A percentile compares a stretch with the other conserved stretches of the same genome.
Conservation (phyloP, 2,113 vertebrate species). For the Pelodiscus sinensis region DNA sequence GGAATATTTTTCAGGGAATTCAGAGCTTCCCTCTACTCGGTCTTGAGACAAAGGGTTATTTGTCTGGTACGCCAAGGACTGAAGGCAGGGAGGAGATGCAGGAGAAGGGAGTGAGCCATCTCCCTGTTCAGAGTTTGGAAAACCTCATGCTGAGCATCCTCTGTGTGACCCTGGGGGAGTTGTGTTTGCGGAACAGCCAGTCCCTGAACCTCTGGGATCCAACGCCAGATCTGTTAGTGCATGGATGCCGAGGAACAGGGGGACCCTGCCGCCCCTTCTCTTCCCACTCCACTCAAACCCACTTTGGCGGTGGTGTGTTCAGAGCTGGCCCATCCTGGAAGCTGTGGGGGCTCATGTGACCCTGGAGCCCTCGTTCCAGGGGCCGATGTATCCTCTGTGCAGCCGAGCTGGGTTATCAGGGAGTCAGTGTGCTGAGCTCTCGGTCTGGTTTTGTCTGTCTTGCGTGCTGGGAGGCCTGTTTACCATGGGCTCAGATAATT, state of each 20-base stretch:
- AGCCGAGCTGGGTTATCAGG: neutral
- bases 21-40: neutral
- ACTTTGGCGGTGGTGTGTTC: neutral
- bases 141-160: rapidly evolving
- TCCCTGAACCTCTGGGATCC: neutral
- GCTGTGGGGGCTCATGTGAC: neutral
- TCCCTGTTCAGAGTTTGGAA: neutral
- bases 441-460: neutral
- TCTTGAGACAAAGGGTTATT: neutral
- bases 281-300: neutral
- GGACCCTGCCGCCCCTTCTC: no score
- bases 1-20: neutral
- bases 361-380: neutral
- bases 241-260: neutral
- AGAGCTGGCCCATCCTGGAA: neutral
- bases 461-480: neutral
- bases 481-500: neutral
- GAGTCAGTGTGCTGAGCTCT: neutral
- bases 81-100: rapidly evolving
- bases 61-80: neutral
- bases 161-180: neutral
- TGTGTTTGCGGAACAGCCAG: neutral
- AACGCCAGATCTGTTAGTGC: rapidly evolving
- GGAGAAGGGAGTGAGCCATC: neutral
- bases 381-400: neutral